Evolutionary conservation across 2,888 invertebrate genomes (phyloP).

Genomic region (Lasius fuliginosus): DNA sequence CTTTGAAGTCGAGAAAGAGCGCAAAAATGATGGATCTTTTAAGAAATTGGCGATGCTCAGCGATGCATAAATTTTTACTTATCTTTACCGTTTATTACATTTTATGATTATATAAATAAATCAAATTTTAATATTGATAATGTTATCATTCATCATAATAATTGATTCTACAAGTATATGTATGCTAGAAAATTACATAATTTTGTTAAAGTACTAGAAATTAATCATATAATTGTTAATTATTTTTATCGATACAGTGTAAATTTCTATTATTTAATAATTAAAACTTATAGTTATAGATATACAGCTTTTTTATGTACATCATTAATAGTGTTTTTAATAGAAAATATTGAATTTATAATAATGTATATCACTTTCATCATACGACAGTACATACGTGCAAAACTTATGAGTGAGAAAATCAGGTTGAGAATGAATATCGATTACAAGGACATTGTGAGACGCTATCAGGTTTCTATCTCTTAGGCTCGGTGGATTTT

Average conservation of each 20-base stretch:
- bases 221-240: not conserved
- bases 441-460: constrained; percentile 19
- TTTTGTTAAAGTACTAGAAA: not conserved
- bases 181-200: not conserved
- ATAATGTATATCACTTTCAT: not conserved
- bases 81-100: constrained; percentile 13
- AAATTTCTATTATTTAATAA: not conserved
- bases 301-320: not conserved
- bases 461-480: constrained; percentile 28
- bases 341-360: not conserved
- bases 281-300: not conserved
- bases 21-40: constrained; percentile 56
- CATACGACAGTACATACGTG: not conserved
- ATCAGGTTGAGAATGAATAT: constrained; percentile 7
- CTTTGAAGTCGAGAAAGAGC: constrained; percentile 71
- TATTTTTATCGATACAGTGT: not conserved
- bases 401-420: not conserved
- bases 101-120: constrained; percentile 11
- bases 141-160: not conserved
- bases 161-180: not conserved
- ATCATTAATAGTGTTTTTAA: not conserved
- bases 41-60: constrained; percentile 46
- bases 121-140: not conserved
- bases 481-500: constrained; percentile 52
- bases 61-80: constrained; percentile 35